These are phyloP conservation scores for Petaurus breviceps DNA, from an alignment of 2,113 vertebrate genomes.

Conservation along the genomic window DNA sequence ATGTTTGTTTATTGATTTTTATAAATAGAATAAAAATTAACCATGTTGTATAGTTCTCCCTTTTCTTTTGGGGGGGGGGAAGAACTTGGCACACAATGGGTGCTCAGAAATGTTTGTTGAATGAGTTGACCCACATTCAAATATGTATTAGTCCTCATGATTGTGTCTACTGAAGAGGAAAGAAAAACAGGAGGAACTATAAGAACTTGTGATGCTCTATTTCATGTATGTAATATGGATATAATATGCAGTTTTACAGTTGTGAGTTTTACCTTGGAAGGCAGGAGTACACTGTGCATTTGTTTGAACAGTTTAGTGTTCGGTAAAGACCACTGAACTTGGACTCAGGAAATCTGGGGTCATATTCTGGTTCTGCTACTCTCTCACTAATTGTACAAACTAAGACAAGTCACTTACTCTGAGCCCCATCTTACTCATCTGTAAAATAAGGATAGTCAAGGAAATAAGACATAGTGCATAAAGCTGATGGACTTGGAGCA, in stretches of 20 bases:
- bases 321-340: background rate
- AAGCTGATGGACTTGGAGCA: background rate
- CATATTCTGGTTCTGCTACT: background rate
- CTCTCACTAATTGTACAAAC: background rate
- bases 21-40: background rate
- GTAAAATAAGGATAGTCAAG: background rate
- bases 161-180: slow-evolving; percentile 10
- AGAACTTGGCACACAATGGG: background rate
- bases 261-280: background rate
- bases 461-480: background rate
- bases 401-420: background rate
- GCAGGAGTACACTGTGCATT: background rate
- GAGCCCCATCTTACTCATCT: background rate
- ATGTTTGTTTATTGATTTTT: background rate
- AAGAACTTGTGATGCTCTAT: background rate
- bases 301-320: background rate
- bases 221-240: background rate
- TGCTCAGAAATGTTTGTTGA: background rate
- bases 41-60: background rate
- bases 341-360: background rate
- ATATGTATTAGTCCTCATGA: background rate
- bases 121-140: background rate
- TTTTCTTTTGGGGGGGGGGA: background rate
- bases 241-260: background rate
- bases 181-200: background rate